A percentile compares a stretch with the other conserved stretches of the same genome.
Evolutionary conservation across 1,140 invertebrate species (phyloP).

Genomic region (Aricia agestis): DNA sequence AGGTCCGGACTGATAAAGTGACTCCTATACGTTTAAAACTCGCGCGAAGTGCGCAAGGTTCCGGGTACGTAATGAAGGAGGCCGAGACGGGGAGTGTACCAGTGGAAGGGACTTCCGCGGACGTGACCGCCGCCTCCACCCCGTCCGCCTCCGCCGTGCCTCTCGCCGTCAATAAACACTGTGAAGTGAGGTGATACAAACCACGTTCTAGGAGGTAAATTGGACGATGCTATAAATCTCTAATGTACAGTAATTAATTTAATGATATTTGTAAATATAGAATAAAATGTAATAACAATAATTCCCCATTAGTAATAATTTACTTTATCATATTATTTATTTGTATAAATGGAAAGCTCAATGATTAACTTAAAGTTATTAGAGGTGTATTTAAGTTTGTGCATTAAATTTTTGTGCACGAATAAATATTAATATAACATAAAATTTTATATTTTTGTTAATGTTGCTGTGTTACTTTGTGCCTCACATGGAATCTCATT

Average conservation of each 20-base stretch:
- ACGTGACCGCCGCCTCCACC: constrained; percentile 36
- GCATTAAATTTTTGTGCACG: constrained; percentile 49
- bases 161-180: constrained; percentile 84
- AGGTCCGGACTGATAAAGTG: constrained; percentile 80
- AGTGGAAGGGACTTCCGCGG: constrained; percentile 27
- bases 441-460: constrained; percentile 54
- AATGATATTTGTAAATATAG: constrained; percentile 36
- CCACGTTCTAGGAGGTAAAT: constrained; percentile 38
- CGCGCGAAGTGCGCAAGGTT: constrained; percentile 84
- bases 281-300: constrained; percentile 30
- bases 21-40: constrained; percentile 89
- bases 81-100: constrained; percentile 30
- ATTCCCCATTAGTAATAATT: constrained; percentile 38
- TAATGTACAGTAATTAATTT: constrained; percentile 34
- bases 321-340: constrained; percentile 68
- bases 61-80: constrained; percentile 79
- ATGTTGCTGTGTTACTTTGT: constrained; percentile 63
- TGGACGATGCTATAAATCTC: constrained; percentile 24
- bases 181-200: constrained; percentile 90
- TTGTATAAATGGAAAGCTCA: constrained; percentile 74
- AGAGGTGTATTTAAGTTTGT: constrained; percentile 53
- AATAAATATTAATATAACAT: constrained; percentile 56
- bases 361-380: constrained; percentile 69
- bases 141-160: constrained; percentile 52
- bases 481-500: constrained; percentile 70